Base-by-base conservation (phyloP, 1,140 invertebrate genomes). In the Formica exsecta region DNA sequence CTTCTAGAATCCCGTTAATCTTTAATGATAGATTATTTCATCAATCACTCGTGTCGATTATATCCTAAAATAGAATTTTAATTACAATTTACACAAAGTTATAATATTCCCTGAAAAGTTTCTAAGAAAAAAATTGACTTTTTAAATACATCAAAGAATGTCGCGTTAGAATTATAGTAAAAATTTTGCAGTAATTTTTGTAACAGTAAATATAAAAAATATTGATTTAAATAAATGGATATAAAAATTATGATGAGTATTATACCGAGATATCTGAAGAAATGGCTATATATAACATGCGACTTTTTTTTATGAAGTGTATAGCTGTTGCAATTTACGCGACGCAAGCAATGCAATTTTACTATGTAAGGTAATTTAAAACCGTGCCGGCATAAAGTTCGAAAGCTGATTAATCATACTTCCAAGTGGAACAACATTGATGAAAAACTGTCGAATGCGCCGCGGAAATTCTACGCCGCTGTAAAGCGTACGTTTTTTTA, bases 371-470 rank as follows among this genome's bases (percentile, higher is more conserved):
- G 44, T 80, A 57, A 25, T 70, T 70, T 57, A 57, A 70, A 80
- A 70, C 77, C 65, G 16, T 48, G n/a, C 0, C 36, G 16, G 7
- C 36, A 22, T 3, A 32, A 44, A 80, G 65, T 80, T 80, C 41
- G 22, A 57, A 41, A 80, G 65, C 48, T 80, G 77, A 48, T 80
- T 70, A 70, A 80, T 66, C 65, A 70, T 19, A 9, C 36, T 59
- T 70, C 22, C 22, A 44, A 80, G 57, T 22, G 22, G 22, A 70
- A 70, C 22, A 59, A 57, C 62, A 51, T 70, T 68, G n/a, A 2
- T 65, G 64, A 70, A 80, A 80, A 80, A 80, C 48, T 57, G 76
- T 80, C 38, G 32, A 80, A 38, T 68, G 48, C 64, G 3, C 48
- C 32, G 6, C 0, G 48, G 36, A 59, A 80, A 70, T 80, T 70